These are phyloP conservation scores for Nemotelus pantherinus DNA, from an alignment of 2,888 invertebrate genomes.

Conservation along the genomic window DNA sequence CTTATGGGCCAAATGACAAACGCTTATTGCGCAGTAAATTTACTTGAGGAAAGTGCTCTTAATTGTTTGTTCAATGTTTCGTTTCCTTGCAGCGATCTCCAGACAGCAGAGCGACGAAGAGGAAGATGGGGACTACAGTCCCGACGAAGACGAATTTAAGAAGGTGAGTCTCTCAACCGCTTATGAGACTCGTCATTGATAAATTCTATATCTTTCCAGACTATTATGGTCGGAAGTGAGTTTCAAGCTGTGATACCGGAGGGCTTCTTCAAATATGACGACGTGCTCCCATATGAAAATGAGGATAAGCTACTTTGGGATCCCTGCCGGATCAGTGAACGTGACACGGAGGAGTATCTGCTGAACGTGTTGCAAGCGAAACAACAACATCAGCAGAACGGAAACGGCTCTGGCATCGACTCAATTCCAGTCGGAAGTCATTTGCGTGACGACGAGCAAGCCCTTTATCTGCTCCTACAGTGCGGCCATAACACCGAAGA, in stretches of 20 bases:
- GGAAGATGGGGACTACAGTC: slow-evolving; percentile 83
- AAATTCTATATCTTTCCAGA: slow-evolving; percentile 63
- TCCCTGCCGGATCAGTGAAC: slow-evolving; percentile 78
- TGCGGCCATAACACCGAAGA: slow-evolving; percentile 96
- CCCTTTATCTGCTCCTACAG: slow-evolving; percentile 87
- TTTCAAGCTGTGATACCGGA: slow-evolving; percentile 95
- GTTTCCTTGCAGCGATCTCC: slow-evolving; percentile 67
- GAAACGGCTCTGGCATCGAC: slow-evolving; percentile 59
- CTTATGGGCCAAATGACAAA: slow-evolving; percentile 62
- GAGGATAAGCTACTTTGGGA: slow-evolving; percentile 96
- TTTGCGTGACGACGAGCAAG: slow-evolving; percentile 87
- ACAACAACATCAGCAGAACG: slow-evolving; percentile 8
- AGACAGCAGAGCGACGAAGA: slow-evolving; percentile 83
- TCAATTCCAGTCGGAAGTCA: slow-evolving; percentile 75
- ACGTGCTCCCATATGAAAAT: slow-evolving; percentile 93
- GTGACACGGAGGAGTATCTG: slow-evolving; percentile 83
- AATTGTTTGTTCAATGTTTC: slow-evolving; percentile 4
- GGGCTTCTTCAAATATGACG: slow-evolving; percentile 90
- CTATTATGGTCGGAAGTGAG: slow-evolving; percentile 94
- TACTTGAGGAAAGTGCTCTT: not conserved
- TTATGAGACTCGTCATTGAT: not conserved
- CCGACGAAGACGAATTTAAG: slow-evolving; percentile 89
- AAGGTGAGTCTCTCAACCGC: slow-evolving; percentile 65
- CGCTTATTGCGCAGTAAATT: slow-evolving; percentile 67
- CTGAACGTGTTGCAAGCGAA: slow-evolving; percentile 59